Conservation (phyloP, 2,797 vertebrate species). For the Lindbergichthys nudifrons region DNA sequence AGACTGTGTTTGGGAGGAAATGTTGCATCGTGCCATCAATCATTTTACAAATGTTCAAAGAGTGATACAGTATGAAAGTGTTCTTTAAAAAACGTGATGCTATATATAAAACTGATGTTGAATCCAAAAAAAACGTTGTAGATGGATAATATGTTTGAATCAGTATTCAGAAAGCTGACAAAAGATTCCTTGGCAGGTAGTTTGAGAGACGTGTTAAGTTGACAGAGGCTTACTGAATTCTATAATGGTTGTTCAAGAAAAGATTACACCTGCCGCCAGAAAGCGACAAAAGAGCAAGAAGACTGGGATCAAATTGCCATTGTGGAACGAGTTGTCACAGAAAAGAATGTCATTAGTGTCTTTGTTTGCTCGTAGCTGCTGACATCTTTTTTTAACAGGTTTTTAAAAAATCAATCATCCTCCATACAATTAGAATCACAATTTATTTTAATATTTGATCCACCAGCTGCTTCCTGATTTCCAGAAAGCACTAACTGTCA, state of each 20-base stretch:
- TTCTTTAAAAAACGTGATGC: no score
- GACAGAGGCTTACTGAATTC: slow-evolving; percentile 21
- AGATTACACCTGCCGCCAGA: slow-evolving; percentile 19
- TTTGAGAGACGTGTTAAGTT: not conserved
- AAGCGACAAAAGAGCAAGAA: not conserved
- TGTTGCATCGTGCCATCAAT: no score
- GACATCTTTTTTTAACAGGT: slow-evolving; percentile 5
- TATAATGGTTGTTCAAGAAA: slow-evolving; percentile 23
- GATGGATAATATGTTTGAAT: not conserved
- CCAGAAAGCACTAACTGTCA: slow-evolving; percentile 42
- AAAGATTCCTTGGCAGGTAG: not conserved
- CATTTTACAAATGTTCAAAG: no score
- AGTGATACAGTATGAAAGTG: not conserved
- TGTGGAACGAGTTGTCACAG: not conserved
- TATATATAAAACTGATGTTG: not conserved
- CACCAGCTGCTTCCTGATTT: slow-evolving; percentile 31
- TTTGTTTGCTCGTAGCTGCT: slow-evolving; percentile 1
- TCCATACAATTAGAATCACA: slow-evolving; percentile 15
- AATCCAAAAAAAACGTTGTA: not conserved
- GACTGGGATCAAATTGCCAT: not conserved
- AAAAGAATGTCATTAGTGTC: not conserved
- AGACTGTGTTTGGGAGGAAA: not conserved
- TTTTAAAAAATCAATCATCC: slow-evolving; percentile 10
- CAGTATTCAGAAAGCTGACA: not conserved
- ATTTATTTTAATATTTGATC: slow-evolving; percentile 17